A percentile compares a stretch with the other conserved stretches of the same genome.
Conservation (phyloP, 64 coral and sea anemone species). For the Stylophora pistillata region DNA sequence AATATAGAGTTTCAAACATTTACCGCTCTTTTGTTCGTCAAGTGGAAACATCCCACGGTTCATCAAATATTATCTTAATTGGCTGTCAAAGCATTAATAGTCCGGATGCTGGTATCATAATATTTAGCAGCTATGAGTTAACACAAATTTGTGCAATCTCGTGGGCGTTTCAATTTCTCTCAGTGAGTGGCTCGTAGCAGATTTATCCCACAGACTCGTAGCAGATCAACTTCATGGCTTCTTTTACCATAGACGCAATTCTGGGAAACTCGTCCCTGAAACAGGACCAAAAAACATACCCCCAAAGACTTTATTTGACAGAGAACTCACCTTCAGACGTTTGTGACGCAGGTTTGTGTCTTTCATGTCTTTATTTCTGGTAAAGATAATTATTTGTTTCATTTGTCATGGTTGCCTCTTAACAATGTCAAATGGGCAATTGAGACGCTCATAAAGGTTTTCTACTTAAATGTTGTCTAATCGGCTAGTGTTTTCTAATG, state of each 20-base stretch:
- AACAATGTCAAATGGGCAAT: neutral
- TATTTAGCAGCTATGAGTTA: slow-evolving; percentile 18
- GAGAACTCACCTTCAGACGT: neutral
- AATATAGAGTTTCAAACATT: slow-evolving; percentile 67
- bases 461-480: neutral
- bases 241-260: slow-evolving; percentile 38
- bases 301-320: neutral
- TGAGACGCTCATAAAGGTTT: neutral
- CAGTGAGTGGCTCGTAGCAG: slow-evolving; percentile 12
- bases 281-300: neutral
- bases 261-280: slow-evolving; percentile 17
- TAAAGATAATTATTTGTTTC: neutral
- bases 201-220: slow-evolving; percentile 18
- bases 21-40: slow-evolving; percentile 65
- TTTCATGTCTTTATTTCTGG: neutral
- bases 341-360: slow-evolving; percentile 5
- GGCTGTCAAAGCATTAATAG: slow-evolving; percentile 74
- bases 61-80: slow-evolving; percentile 57
- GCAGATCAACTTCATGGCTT: neutral
- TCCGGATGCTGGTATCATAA: slow-evolving; percentile 38
- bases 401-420: slow-evolving; percentile 28
- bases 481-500: neutral
- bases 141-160: neutral
- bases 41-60: slow-evolving; percentile 39
- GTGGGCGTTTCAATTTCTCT: neutral